Percentiles rank a stretch among this genome's conserved stretches.
Conservation (phyloP, 2,113 vertebrate genomes). For the Charadrius vociferus region DNA sequence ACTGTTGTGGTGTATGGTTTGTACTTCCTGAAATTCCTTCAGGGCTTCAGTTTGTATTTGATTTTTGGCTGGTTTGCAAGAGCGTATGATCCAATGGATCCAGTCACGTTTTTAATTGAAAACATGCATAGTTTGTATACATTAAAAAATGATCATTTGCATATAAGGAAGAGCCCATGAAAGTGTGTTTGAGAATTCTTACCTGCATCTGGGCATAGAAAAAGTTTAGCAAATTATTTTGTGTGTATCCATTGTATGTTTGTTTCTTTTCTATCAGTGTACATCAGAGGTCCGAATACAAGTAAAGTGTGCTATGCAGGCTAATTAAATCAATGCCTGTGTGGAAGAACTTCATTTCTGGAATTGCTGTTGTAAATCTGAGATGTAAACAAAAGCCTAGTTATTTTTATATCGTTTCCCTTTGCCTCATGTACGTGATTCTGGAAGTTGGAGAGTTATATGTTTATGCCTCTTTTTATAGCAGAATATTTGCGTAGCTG, state of each 20-base stretch:
- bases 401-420: constrained; percentile 56
- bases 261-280: constrained; percentile 16
- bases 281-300: constrained; percentile 10
- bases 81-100: not conserved
- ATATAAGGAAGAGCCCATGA: not conserved
- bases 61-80: constrained; percentile 48
- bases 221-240: not conserved
- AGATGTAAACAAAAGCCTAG: constrained; percentile 61
- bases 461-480: constrained; percentile 58
- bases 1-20: not conserved
- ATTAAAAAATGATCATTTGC: not conserved
- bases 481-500: constrained; percentile 53
- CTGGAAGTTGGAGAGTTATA: constrained; percentile 21
- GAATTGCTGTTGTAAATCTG: constrained; percentile 63
- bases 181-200: constrained; percentile 17
- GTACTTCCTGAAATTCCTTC: constrained; percentile 51
- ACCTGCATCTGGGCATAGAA: not conserved
- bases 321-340: constrained; percentile 61
- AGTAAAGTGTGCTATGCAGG: not conserved
- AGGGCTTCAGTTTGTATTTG: constrained; percentile 42
- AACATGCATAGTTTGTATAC: not conserved
- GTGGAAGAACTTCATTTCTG: constrained; percentile 65
- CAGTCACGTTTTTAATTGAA: constrained; percentile 42
- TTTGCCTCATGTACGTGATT: constrained; percentile 4
- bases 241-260: not conserved